A percentile compares a stretch with the other conserved stretches of the same genome.
Evolutionary conservation across 1,140 invertebrate genomes (phyloP).

Genomic region (Tetragnatha versicolor): DNA sequence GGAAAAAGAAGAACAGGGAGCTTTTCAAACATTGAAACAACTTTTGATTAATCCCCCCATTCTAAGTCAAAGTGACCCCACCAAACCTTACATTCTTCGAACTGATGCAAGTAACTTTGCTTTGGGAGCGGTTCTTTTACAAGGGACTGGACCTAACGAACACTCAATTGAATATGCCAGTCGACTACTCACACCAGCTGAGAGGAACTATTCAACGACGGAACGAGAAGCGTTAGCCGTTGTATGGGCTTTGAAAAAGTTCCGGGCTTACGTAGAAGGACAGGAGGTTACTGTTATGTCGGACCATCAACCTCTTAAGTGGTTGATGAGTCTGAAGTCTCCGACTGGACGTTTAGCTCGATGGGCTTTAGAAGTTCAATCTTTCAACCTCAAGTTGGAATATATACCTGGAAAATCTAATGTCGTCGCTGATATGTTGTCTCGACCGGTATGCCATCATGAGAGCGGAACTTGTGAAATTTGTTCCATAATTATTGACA

Average conservation of each 20-base stretch:
- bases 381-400: neutral
- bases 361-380: neutral
- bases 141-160: neutral
- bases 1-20: slow-evolving; percentile 36
- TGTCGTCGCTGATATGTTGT: neutral
- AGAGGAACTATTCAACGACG: slow-evolving; percentile 58
- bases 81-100: slow-evolving; percentile 55
- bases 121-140: neutral
- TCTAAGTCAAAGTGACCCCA: slow-evolving; percentile 57
- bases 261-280: slow-evolving; percentile 58
- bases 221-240: slow-evolving; percentile 58
- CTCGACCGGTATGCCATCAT: neutral
- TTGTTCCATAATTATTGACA: neutral
- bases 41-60: slow-evolving; percentile 55
- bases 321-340: neutral
- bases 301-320: neutral
- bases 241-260: slow-evolving; percentile 57
- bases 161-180: slow-evolving; percentile 58
- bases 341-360: slow-evolving; percentile 8
- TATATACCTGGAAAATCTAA: neutral
- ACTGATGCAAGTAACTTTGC: neutral
- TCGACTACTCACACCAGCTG: neutral
- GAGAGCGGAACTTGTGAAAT: neutral
- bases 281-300: neutral
- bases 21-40: slow-evolving; percentile 56